phyloP scores from a whole-genome alignment of 2,888 invertebrate genomes.

The Scaptomyza caliginosa region DNA sequence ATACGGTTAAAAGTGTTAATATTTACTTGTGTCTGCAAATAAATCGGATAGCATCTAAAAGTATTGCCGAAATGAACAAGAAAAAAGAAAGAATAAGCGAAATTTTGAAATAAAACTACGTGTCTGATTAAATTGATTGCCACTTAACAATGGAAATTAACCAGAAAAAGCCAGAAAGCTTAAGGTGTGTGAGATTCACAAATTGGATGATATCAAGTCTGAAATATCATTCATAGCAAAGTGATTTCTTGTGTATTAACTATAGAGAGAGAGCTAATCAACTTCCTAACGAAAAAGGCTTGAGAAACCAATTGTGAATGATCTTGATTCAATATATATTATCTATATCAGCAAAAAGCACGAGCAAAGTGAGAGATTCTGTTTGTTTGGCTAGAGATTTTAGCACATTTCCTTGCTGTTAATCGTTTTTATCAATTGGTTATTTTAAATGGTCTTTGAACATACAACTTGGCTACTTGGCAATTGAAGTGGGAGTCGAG shows the following conservation, averaged over 20 bases:
- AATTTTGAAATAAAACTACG: neutral
- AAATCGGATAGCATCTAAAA: slow-evolving; percentile 28
- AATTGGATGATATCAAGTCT: neutral
- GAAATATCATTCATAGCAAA: slow-evolving; percentile 15
- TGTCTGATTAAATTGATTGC: slow-evolving; percentile 17
- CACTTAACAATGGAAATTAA: slow-evolving; percentile 57
- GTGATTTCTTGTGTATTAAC: no score
- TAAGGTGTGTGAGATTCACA: neutral
- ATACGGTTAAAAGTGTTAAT: slow-evolving; percentile 66
- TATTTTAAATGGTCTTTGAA: slow-evolving; percentile 1
- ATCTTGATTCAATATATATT: slow-evolving; percentile 1
- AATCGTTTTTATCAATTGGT: slow-evolving; percentile 20
- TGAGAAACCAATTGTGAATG: slow-evolving; percentile 6
- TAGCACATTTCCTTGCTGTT: slow-evolving; percentile 59
- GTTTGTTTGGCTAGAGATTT: slow-evolving; percentile 37
- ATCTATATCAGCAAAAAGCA: no score
- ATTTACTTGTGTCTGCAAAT: slow-evolving; percentile 39
- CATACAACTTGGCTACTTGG: slow-evolving; percentile 13
- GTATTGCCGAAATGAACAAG: slow-evolving; percentile 3
- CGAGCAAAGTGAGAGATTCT: slow-evolving; percentile 8
- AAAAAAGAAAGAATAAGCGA: no score
- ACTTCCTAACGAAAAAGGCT: neutral
- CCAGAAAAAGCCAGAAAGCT: neutral
- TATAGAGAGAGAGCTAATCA: neutral
- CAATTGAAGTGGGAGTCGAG: neutral